These are phyloP conservation scores for Pogonocichla stellata DNA, from an alignment of 2,113 vertebrate genomes.

Conservation along the genomic window DNA sequence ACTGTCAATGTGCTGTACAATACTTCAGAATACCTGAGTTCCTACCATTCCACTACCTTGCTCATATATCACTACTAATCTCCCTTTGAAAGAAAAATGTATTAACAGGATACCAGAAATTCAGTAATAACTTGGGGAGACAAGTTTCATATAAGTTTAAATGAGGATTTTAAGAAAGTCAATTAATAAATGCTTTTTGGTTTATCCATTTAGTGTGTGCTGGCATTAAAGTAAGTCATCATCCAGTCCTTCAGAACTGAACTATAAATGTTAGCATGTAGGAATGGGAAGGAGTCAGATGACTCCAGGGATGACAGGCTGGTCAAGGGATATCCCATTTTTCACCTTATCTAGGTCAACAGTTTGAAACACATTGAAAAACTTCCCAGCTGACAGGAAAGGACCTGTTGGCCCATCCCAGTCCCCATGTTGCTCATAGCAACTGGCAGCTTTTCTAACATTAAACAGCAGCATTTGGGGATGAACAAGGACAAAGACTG, in stretches of 20 bases:
- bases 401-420: neutral
- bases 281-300: neutral
- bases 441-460: neutral
- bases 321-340: neutral
- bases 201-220: neutral
- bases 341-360: constrained; percentile 16
- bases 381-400: neutral
- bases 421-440: neutral
- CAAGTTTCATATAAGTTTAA: neutral
- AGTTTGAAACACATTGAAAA: neutral
- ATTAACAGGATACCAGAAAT: neutral
- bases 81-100: neutral
- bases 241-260: neutral
- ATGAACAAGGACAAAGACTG: neutral
- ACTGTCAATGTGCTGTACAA: neutral
- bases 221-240: neutral
- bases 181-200: neutral
- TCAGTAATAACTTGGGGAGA: neutral
- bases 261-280: neutral
- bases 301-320: neutral
- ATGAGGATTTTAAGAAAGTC: neutral
- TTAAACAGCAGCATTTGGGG: neutral
- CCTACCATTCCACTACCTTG: neutral
- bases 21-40: neutral
- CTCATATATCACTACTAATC: neutral